Conservation (phyloP, 1,140 invertebrate species). For the Rhyzopertha dominica region DNA sequence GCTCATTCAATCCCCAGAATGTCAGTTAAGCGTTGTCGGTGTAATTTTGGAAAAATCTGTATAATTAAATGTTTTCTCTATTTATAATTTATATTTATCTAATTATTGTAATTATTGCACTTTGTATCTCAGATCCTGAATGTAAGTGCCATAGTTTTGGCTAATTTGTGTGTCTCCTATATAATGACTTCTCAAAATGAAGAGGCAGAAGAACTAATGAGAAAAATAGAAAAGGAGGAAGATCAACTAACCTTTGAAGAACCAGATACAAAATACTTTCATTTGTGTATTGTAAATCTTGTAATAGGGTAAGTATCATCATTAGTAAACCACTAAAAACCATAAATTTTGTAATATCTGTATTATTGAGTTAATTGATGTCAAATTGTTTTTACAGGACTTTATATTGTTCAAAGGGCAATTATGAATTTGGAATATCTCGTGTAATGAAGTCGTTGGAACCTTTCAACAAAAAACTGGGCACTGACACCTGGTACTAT, state of each 20-base stretch:
- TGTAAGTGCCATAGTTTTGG: constrained; percentile 93
- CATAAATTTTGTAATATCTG: constrained; percentile 1
- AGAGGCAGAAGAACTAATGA: constrained; percentile 98
- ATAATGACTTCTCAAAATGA: constrained; percentile 99
- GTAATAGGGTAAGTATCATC: constrained; percentile 75
- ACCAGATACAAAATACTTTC: constrained; percentile 92
- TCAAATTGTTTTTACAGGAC: constrained; percentile 56
- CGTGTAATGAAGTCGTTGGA: constrained; percentile 96
- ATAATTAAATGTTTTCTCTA: background rate
- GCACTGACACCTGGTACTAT: constrained; percentile 97
- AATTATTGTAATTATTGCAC: constrained; percentile 21
- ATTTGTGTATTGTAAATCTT: constrained; percentile 97
- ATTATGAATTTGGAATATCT: constrained; percentile 99
- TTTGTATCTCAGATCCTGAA: constrained; percentile 69
- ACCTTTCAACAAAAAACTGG: constrained; percentile 91
- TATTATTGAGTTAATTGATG: too few species aligned
- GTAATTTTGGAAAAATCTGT: background rate
- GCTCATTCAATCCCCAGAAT: too few species aligned
- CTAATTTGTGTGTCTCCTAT: constrained; percentile 97
- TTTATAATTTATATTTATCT: constrained; percentile 14
- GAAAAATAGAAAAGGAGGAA: constrained; percentile 98
- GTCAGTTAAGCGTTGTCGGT: too few species aligned
- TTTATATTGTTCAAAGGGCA: constrained; percentile 96
- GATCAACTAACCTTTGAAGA: constrained; percentile 89
- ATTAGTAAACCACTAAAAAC: background rate